A percentile compares a stretch with the other conserved stretches of the same genome.
Conservation (phyloP, 2,113 vertebrate species). For the Ctenomys sociabilis region DNA sequence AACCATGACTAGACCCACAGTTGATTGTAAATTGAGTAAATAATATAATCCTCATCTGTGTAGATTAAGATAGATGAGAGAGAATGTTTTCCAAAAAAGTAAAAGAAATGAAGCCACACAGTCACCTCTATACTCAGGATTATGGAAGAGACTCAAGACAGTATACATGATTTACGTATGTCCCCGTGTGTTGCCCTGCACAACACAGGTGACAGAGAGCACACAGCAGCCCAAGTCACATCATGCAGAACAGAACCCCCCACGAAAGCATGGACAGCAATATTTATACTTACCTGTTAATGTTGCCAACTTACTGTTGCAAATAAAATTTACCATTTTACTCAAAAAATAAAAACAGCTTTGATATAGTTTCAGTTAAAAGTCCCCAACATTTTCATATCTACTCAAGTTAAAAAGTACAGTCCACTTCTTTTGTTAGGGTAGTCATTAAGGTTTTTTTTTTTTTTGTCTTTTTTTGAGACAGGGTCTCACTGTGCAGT, state of each 20-base stretch:
- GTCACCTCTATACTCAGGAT: background rate
- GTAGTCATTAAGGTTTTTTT: background rate
- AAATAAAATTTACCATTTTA: background rate
- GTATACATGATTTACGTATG: background rate
- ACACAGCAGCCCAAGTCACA: background rate
- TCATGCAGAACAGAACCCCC: background rate
- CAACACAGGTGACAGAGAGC: background rate
- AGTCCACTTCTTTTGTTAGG: background rate
- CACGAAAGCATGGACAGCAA: background rate
- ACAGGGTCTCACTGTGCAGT: too few relatives aligned
- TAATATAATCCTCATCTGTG: background rate
- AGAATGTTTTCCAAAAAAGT: background rate
- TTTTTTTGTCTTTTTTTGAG: too few relatives aligned
- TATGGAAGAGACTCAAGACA: background rate
- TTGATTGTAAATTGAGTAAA: background rate
- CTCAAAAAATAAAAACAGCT: background rate
- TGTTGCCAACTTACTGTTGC: background rate
- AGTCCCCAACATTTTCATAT: background rate
- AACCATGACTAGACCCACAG: background rate
- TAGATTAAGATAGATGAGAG: background rate
- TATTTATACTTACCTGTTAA: background rate
- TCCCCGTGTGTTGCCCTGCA: fast-evolving
- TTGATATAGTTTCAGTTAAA: background rate
- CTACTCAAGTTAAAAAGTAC: background rate
- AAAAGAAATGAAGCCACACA: background rate